Evolutionary conservation across 1,140 invertebrate genomes (phyloP), one percentile per base, ranked within the genome.

Genomic region (Drosophila pallidifrons): DNA sequence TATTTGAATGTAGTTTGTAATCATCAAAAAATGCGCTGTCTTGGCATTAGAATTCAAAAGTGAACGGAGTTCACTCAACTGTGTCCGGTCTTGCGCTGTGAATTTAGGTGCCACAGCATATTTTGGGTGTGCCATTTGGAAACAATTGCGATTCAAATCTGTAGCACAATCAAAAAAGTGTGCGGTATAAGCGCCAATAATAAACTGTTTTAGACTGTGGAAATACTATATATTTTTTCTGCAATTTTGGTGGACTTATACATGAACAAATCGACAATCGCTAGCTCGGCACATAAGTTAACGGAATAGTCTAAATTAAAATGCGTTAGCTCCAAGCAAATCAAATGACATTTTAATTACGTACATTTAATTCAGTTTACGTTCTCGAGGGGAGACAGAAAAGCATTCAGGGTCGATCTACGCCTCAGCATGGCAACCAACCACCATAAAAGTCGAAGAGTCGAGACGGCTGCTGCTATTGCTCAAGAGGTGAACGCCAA

Each of bases 1-100:
- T 41, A 32, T 52, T 43, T 25, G 11, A 52, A 45, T 46, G 43
- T 46, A 8, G 28, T 63, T 32, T 55, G 52, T 32, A 67, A 45
- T 25, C n/a, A 28, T 25, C 20, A 5, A 55, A 74, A 61, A 69
- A 65, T 45, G 54, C 15, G 43, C 60, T 67, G 58, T 61, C 58
- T 77, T 81, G 69, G 43, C 70, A 78, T 75, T 68, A 86, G 66
- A 85, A 85, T 78, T 61, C n/a, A 86, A 83, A 85, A 86, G 82
- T 85, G 82, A 85, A 11, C 66, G 82, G 81, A 63, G 11, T 60
- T 78, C 8, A 13, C 59, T 55, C 35, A 54, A 75, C 67, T 47
- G 58, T 55, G 66, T 35, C 72, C 32, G 47, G 61, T 41, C 49
- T 60, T 16, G 38, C 6, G 64, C 30, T 69, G 38, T 30, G 35